A percentile compares a stretch with the other conserved stretches of the same genome.
Evolutionary conservation across 1,140 invertebrate genomes (phyloP).

Genomic region (Solenopsis invicta): DNA sequence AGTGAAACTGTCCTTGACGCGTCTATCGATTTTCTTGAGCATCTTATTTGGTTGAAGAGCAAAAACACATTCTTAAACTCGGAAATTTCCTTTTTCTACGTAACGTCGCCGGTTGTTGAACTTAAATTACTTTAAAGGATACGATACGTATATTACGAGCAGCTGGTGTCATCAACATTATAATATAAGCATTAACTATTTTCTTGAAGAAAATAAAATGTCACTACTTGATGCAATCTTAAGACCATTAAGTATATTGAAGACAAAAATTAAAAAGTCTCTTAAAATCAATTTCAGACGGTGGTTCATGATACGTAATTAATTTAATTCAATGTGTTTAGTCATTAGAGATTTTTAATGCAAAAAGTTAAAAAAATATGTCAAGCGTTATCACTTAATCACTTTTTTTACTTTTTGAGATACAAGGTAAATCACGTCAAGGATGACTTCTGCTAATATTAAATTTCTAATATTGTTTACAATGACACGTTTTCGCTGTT

Average conservation of each 20-base stretch:
- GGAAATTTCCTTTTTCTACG: conserved; percentile 2
- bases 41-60: conserved; percentile 55
- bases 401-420: not conserved
- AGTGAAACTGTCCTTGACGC: conserved; percentile 53
- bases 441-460: not conserved
- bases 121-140: not conserved
- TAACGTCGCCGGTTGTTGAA: not conserved
- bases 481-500: not conserved
- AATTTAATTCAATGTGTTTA: not conserved
- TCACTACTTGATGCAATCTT: not conserved
- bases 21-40: conserved; percentile 59
- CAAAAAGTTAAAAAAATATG: not conserved
- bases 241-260: not conserved
- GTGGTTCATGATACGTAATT: not conserved
- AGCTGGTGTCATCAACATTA: not conserved
- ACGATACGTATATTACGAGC: not conserved
- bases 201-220: not conserved
- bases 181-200: not conserved
- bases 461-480: conserved; percentile 9
- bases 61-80: not conserved
- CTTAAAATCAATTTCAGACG: not conserved
- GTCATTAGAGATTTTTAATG: not conserved
- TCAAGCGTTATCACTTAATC: not conserved
- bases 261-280: not conserved
- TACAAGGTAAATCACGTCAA: not conserved